These are phyloP conservation scores for Calliopum simillimum DNA, from an alignment of 2,888 invertebrate species.

Conservation along the genomic window DNA sequence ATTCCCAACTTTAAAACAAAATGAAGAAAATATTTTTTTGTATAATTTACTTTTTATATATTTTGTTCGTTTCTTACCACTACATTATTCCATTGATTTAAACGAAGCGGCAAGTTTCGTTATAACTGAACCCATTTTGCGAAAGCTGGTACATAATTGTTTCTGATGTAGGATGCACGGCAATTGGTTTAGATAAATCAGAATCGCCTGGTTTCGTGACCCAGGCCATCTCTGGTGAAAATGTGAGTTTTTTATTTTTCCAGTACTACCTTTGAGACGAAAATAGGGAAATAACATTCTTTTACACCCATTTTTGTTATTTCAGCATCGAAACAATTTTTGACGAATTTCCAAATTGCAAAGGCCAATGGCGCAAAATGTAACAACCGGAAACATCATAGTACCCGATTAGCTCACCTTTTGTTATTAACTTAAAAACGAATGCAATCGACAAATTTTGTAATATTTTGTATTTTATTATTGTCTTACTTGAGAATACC, in stretches of 20 bases:
- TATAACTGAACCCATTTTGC: slow-evolving; percentile 99
- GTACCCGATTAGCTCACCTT: too few species aligned
- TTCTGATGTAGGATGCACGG: too few species aligned
- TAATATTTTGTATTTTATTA: too few species aligned
- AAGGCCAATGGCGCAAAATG: slow-evolving; percentile 97
- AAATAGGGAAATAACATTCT: slow-evolving; percentile 98
- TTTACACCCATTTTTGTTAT: too few species aligned
- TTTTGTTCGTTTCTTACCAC: slow-evolving; percentile 76
- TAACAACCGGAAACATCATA: too few species aligned
- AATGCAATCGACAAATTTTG: too few species aligned
- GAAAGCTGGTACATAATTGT: too few species aligned
- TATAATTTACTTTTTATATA: not conserved
- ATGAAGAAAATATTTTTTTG: not conserved
- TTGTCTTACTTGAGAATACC: too few species aligned
- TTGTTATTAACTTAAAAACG: too few species aligned
- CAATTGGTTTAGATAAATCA: too few species aligned
- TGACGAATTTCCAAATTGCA: slow-evolving; percentile 94
- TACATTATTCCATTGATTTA: slow-evolving; percentile 99
- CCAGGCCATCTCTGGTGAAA: too few species aligned
- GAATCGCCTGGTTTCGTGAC: too few species aligned
- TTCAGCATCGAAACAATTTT: slow-evolving; percentile 84
- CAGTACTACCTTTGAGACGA: slow-evolving; percentile 90
- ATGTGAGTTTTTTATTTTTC: slow-evolving; percentile 98
- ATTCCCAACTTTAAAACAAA: slow-evolving; percentile 92
- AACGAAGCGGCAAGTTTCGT: slow-evolving; percentile 92